Conservation (phyloP, 2,113 vertebrate genomes). For the Odocoileus hemionus region DNA sequence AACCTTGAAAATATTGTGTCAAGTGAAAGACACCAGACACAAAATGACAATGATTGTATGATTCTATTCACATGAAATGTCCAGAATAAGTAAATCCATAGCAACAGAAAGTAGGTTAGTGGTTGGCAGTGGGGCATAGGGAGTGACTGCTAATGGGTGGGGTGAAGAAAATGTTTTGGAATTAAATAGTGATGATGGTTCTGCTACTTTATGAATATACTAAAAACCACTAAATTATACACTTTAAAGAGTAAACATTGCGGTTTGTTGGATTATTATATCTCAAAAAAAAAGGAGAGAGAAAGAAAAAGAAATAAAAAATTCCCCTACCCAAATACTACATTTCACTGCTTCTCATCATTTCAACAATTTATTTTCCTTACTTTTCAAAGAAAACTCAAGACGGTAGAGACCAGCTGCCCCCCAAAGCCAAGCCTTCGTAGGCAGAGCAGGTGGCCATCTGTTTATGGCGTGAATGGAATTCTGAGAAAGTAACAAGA, state of each 20-base stretch:
- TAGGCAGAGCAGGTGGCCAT: background rate
- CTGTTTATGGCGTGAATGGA: background rate
- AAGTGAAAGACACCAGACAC: background rate
- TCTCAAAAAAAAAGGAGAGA: background rate
- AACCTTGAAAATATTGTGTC: background rate
- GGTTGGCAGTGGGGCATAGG: background rate
- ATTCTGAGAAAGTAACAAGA: background rate
- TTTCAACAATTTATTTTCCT: background rate
- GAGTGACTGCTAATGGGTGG: background rate
- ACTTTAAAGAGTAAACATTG: background rate
- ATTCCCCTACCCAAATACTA: background rate
- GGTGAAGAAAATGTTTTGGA: background rate
- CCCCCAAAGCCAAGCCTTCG: background rate
- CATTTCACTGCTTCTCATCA: background rate
- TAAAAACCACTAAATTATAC: background rate
- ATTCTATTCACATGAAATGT: background rate
- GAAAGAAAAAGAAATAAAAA: background rate
- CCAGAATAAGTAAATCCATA: background rate
- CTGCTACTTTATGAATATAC: background rate
- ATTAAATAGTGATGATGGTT: background rate
- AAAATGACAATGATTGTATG: background rate
- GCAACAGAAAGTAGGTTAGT: background rate
- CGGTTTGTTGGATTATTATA: background rate
- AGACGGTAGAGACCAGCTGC: background rate
- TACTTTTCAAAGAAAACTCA: background rate